Conservation (phyloP, 2,113 vertebrate genomes). For the Tragelaphus strepsiceros region DNA sequence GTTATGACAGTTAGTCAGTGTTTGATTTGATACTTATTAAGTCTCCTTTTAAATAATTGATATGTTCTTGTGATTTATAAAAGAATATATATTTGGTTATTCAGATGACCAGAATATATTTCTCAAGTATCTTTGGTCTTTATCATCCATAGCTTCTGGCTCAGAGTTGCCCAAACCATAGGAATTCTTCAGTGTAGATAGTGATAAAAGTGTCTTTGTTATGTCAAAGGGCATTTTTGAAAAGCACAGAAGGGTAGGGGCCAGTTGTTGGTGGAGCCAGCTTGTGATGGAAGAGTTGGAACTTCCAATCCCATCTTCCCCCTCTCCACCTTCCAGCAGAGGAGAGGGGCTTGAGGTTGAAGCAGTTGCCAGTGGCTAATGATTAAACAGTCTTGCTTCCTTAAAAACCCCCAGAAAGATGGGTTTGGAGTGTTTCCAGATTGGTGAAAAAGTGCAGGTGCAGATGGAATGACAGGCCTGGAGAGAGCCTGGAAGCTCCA, state of each 20-base stretch:
- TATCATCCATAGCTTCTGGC: not conserved
- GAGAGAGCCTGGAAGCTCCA: not conserved
- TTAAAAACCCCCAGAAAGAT: not conserved
- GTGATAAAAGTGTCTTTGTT: not conserved
- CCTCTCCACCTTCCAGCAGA: not conserved
- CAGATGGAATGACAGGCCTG: too few relatives aligned
- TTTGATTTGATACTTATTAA: not conserved
- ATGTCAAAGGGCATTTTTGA: not conserved
- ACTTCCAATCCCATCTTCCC: not conserved
- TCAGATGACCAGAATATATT: not conserved
- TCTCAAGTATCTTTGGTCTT: not conserved
- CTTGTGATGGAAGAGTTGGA: not conserved
- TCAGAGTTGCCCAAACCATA: not conserved
- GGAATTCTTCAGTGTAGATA: not conserved
- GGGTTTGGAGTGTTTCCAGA: not conserved
- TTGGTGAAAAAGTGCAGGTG: not conserved
- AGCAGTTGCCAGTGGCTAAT: not conserved
- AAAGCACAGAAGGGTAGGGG: not conserved
- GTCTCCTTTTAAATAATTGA: slow-evolving; percentile 11
- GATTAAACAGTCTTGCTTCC: not conserved
- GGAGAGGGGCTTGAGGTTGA: not conserved
- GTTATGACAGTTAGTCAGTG: not conserved
- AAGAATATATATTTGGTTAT: not conserved
- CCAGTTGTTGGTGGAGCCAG: not conserved
- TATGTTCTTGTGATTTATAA: not conserved